Conservation (phyloP, 2,888 invertebrate genomes). For the Sesia apiformis region DNA sequence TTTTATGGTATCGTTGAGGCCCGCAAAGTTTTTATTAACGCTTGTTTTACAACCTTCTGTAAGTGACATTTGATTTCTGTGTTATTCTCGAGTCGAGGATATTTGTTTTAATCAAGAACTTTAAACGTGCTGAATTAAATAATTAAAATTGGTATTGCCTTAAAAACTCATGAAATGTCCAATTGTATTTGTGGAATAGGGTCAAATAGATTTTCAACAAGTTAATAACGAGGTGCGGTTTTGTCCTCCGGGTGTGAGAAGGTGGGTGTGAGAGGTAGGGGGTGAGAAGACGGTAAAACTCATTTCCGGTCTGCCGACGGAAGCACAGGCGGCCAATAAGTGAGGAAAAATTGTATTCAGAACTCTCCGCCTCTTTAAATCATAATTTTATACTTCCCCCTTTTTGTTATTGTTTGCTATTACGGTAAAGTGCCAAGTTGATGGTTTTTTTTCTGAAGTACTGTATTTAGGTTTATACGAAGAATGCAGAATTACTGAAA, state of each 20-base stretch:
- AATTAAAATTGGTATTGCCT: background rate
- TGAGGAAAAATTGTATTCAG: slow-evolving; percentile 52
- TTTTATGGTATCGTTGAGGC: slow-evolving; percentile 13
- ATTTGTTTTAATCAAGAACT: background rate
- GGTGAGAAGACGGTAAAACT: slow-evolving; percentile 43
- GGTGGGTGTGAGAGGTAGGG: slow-evolving; percentile 11
- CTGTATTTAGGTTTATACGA: background rate
- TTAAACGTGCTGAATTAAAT: background rate
- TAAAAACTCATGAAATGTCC: background rate
- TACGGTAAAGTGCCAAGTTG: background rate
- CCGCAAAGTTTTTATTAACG: slow-evolving; percentile 7
- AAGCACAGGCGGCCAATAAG: slow-evolving; percentile 58
- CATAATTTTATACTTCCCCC: slow-evolving; percentile 43
- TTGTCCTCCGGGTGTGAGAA: slow-evolving; percentile 28
- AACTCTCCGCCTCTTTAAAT: slow-evolving; percentile 39
- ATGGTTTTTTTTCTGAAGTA: background rate
- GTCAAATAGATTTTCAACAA: slow-evolving; percentile 15
- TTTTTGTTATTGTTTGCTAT: slow-evolving; percentile 7
- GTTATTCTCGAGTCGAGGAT: slow-evolving; percentile 13
- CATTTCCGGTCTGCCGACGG: slow-evolving; percentile 64
- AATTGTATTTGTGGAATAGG: background rate
- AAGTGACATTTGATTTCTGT: slow-evolving; percentile 19
- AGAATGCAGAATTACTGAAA: background rate
- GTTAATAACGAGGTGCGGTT: slow-evolving; percentile 51
- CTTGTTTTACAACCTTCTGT: slow-evolving; percentile 14